Conservation (phyloP, 2,113 vertebrate genomes). For the Pelecanus crispus region DNA sequence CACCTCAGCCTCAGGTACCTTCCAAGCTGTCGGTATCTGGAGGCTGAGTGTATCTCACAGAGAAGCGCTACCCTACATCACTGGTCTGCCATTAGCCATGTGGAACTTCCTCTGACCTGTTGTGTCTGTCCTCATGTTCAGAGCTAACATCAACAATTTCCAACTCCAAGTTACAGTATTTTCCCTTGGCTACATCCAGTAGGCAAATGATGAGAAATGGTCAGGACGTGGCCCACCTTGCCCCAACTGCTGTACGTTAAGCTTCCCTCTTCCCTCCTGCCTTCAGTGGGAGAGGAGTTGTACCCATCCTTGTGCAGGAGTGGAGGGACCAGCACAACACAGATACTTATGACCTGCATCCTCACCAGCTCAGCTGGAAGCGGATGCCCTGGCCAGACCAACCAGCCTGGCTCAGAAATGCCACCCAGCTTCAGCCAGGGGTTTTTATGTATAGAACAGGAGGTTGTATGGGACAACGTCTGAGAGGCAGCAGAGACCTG, state of each 20-base stretch:
- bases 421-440: neutral
- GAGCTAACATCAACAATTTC: neutral
- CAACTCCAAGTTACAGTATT: neutral
- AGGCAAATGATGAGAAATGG: neutral
- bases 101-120: neutral
- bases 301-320: neutral
- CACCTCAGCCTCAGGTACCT: neutral
- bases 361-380: neutral
- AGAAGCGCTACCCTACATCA: fast-evolving
- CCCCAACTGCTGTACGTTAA: fast-evolving
- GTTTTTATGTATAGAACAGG: neutral
- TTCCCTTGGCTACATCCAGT: neutral
- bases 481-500: neutral
- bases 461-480: neutral
- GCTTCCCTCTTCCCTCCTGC: neutral
- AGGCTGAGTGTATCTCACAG: neutral
- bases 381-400: neutral
- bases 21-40: neutral
- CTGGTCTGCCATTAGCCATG: neutral
- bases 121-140: neutral
- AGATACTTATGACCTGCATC: neutral
- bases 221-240: neutral
- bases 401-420: neutral
- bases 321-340: neutral
- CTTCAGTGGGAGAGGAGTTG: neutral